Base-by-base conservation (phyloP, 2,888 invertebrate genomes). In the Eupithecia insigniata region DNA sequence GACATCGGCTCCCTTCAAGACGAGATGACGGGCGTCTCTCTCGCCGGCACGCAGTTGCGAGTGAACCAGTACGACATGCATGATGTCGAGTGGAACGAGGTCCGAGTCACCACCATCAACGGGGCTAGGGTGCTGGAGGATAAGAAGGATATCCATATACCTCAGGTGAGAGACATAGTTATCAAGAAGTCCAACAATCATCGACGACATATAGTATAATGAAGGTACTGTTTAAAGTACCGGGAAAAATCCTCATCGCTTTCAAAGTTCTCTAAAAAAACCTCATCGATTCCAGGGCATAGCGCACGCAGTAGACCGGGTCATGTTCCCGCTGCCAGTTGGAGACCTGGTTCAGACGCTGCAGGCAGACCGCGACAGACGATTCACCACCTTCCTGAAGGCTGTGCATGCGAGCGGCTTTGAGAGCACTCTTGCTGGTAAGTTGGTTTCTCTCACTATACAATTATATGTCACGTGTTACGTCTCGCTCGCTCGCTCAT, bases 31-130 rank as follows among this genome's bases (percentile, higher is more conserved):
- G 98, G 98, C 0, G 98, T 98, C 0, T 98, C 98, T 0, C 93
- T 98, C 66, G 98, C 98, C 0, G 98, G 98, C 72, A 98, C 98
- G 0, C 98, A 98, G 87, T 92, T 98, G 36, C 94, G 98, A 70
- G 98, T 98, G 60, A 98, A 98, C 90, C 97, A 97, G 83, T 98
- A 98, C 87, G 96, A 96, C 76, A 97, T 97, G 96, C 97, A 98
- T 81, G 98, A 98, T 84, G 96, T 96, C 61, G 97, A 98, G 89
- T 98, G 97, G 97, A 98, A 98, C 85, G 97, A 98, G 85, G 96
- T 98, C 36, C 87, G 97, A 95, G 96, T 98, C 72, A 97, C 97
- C 46, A 97, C 98, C 60, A 96, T 98, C 84, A 98, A 98, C 84
- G 98, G 98, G 28, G 98, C 97, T 32, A 96, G 97, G 89, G 95